These are phyloP conservation scores for Fregetta grallaria DNA, from an alignment of 2,113 vertebrate species.

Conservation along the genomic window DNA sequence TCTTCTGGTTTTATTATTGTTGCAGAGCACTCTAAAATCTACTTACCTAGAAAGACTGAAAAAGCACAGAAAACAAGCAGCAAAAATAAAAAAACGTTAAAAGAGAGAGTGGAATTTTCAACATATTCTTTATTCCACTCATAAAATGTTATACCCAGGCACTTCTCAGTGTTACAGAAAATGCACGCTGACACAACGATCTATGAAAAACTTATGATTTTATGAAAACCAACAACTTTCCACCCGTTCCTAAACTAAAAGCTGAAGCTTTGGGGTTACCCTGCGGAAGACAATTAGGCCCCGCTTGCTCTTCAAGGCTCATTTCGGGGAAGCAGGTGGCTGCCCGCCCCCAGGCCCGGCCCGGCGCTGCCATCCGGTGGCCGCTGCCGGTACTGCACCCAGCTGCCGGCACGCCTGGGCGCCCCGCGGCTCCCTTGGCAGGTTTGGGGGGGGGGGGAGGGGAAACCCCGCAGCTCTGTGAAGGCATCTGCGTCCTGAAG, in stretches of 20 bases:
- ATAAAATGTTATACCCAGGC: neutral
- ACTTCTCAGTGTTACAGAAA: neutral
- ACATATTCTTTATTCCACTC: neutral
- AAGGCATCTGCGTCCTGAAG: too few relatives aligned
- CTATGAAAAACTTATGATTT: neutral
- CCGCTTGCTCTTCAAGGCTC: rapidly evolving
- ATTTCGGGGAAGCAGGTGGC: too few relatives aligned
- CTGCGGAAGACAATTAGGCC: rapidly evolving
- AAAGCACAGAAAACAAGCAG: neutral
- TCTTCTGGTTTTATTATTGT: neutral
- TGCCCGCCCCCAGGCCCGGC: rapidly evolving
- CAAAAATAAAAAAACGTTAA: neutral
- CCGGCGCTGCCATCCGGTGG: neutral
- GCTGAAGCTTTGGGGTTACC: neutral
- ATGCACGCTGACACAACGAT: neutral
- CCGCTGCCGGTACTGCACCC: neutral
- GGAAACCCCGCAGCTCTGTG: rapidly evolving
- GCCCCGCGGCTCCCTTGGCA: rapidly evolving
- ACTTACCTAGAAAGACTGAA: neutral
- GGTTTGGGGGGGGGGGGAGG: too few relatives aligned
- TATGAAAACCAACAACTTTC: neutral
- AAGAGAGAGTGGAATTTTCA: neutral
- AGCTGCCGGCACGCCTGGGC: too few relatives aligned
- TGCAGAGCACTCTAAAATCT: neutral
- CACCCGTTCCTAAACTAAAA: too few relatives aligned